These are phyloP conservation scores for Cepphus grylle DNA, from an alignment of 2,113 vertebrate genomes.

Conservation along the genomic window DNA sequence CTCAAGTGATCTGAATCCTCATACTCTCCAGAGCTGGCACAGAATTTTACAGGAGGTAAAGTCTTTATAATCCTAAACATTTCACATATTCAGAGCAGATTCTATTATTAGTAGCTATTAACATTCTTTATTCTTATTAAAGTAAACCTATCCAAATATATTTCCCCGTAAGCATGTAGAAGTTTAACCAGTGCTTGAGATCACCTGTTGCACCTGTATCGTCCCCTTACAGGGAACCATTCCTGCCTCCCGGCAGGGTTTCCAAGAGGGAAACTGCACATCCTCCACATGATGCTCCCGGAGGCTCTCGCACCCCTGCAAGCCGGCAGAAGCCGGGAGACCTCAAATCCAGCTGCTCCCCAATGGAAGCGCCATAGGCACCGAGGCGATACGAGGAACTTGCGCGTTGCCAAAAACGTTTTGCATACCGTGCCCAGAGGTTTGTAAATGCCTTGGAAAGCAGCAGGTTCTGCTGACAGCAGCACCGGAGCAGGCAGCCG, in stretches of 20 bases:
- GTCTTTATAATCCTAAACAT: not conserved
- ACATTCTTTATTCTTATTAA: not conserved
- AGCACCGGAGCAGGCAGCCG: fast-evolving
- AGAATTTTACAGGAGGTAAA: not conserved
- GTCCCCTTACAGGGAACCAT: not conserved
- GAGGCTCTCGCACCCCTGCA: not conserved
- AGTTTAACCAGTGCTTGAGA: not conserved
- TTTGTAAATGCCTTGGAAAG: fast-evolving
- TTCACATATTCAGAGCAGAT: not conserved
- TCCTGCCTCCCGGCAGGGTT: not conserved
- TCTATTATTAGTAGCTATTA: not conserved
- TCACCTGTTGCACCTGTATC: not conserved
- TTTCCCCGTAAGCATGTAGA: not conserved
- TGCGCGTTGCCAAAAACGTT: not conserved
- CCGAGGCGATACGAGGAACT: not conserved
- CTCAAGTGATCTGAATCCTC: not conserved
- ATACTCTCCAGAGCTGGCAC: not conserved
- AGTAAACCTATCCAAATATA: fast-evolving
- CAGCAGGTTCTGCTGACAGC: not conserved
- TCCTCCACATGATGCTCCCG: not conserved
- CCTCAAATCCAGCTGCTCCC: not conserved
- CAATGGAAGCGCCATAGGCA: not conserved
- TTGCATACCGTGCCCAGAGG: not conserved
- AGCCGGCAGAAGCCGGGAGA: not conserved
- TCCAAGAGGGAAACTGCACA: not conserved